Evolutionary conservation across 2,888 invertebrate genomes (phyloP), one percentile per base, ranked within the genome.

Genomic region (Chouioia cunea): DNA sequence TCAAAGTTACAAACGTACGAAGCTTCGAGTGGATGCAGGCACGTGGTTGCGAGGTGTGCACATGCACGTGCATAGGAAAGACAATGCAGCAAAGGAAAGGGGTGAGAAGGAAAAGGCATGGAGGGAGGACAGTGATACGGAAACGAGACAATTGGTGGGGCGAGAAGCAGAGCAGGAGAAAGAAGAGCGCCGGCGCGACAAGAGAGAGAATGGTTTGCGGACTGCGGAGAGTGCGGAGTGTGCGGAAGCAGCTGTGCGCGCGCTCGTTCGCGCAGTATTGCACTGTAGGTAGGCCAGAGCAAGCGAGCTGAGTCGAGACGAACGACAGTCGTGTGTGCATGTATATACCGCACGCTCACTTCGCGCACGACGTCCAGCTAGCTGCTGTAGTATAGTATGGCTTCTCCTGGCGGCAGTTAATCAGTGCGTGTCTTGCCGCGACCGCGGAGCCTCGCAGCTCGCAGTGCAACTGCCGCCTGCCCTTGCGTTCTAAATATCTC

Each of bases 381-480:
- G 36, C 36, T 27, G 3, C 27, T 6, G 27, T 27, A 27, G 27
- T 54, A 66, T 56, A 71, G 71, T 71, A 71, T 68, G 71, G 64
- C 64, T 71, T 68, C 48, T 64, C 64, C 67, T 59, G 48, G 64
- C 71, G 67, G 63, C 60, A 56, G 52, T 58, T 68, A 65, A 66
- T 71, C 58, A 71, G 62, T 58, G 71, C 50, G 57, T 44, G 59
- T 46, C 44, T 56, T 18, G 36, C 22, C 23, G 44, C 27, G 3
- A 12, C 18, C 63, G 44, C 8, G 43, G 10, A 16, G 16, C 27
- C 27, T 27, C 36, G 36, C 36, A 36, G 6, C 36, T 36, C 10
- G 1, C 36, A 36, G 36, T 10, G 47, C 6, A 6, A 36, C 10
- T 15, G 14, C 52, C 18, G 52, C 43, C 16, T n/a, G 16, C 18